Evolutionary conservation across 2,797 vertebrate genomes (phyloP).

Genomic region (Numenius phaeopus): DNA sequence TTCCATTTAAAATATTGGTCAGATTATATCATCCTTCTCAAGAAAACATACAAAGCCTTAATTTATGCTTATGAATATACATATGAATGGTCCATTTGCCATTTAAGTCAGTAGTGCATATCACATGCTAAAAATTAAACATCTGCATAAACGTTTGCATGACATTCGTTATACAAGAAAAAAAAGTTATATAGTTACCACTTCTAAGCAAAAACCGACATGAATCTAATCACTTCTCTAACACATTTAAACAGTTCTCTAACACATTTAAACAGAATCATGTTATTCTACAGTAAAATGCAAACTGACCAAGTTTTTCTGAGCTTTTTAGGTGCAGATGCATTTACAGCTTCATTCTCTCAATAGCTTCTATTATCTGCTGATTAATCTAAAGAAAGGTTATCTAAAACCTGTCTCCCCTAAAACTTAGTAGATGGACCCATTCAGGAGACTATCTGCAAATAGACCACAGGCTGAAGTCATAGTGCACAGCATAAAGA

Average conservation of each 20-base stretch:
- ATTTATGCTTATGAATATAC: neutral
- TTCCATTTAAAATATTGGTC: neutral
- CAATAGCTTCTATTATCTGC: neutral
- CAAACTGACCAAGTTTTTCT: neutral
- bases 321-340: neutral
- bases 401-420: neutral
- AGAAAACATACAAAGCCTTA: neutral
- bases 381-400: neutral
- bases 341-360: neutral
- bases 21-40: neutral
- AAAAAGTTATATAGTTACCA: neutral
- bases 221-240: neutral
- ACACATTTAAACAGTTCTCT: neutral
- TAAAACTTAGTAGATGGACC: neutral
- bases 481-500: neutral
- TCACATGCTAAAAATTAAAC: neutral
- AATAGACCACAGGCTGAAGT: neutral
- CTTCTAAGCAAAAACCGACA: neutral
- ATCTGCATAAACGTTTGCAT: neutral
- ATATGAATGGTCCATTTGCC: neutral
- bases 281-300: neutral
- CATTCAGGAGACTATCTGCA: neutral
- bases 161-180: neutral
- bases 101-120: neutral
- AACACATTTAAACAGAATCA: neutral